Percentiles rank a stretch among this genome's conserved stretches.
Evolutionary conservation across 2,797 vertebrate species (phyloP).

Genomic region (Chelon labrosus): DNA sequence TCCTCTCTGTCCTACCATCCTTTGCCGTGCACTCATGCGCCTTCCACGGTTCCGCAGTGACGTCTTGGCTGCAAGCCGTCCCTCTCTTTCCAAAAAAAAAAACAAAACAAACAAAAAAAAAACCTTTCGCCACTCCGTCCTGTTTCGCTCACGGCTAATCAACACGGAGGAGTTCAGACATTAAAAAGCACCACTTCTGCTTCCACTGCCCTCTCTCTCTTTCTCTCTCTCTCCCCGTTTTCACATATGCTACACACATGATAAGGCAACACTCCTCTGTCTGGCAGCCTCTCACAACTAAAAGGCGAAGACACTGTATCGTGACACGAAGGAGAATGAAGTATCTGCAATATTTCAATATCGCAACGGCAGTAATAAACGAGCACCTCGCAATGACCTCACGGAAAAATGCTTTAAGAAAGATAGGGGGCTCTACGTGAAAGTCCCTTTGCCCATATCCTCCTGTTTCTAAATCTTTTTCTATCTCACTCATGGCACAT

Average conservation of each 20-base stretch:
- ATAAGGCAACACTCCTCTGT: conserved; percentile 27
- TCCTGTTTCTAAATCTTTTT: conserved; percentile 17
- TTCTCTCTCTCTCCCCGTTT: background rate
- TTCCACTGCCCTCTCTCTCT: conserved; percentile 16
- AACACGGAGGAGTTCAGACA: conserved; percentile 29
- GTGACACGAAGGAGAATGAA: conserved; percentile 48
- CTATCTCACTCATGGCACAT: conserved; percentile 38
- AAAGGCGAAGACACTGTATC: conserved; percentile 42
- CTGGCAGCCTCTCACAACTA: conserved; percentile 49
- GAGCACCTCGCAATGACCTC: conserved; percentile 47
- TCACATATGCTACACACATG: conserved; percentile 14
- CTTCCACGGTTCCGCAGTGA: conserved; percentile 56
- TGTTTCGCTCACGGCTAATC: conserved; percentile 25
- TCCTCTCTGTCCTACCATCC: conserved; percentile 40
- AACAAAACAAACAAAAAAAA: background rate
- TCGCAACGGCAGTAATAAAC: conserved; percentile 62
- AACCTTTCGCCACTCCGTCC: conserved; percentile 10
- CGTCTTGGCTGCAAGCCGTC: conserved; percentile 46
- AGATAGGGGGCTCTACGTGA: conserved; percentile 24
- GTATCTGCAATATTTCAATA: conserved; percentile 45
- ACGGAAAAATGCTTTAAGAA: conserved; percentile 40
- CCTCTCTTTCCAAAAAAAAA: conserved; percentile 4
- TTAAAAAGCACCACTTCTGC: conserved; percentile 20
- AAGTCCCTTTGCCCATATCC: conserved; percentile 31
- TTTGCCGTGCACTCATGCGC: conserved; percentile 43